Percentiles rank a stretch among this genome's conserved stretches.
These are phyloP conservation scores for Linnaemya tessellans DNA, from an alignment of 2,888 invertebrate species.

Conservation along the genomic window DNA sequence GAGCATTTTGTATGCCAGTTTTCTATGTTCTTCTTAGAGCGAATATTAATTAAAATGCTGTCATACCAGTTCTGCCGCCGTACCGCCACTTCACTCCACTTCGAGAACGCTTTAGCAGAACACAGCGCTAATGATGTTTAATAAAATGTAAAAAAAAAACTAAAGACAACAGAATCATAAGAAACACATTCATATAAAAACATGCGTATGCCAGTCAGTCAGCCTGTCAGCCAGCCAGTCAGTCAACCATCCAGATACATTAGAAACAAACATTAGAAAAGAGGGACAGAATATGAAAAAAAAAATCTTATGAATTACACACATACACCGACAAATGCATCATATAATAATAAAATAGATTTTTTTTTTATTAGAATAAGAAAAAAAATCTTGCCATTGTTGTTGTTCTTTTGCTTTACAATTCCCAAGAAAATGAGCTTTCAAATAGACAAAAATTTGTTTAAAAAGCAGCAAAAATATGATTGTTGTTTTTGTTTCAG, in stretches of 20 bases:
- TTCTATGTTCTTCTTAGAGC: conserved; percentile 29
- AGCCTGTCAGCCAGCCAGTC: not conserved
- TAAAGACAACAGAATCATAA: not conserved
- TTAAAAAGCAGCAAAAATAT: conserved; percentile 17
- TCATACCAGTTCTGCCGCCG: conserved; percentile 67
- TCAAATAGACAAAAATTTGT: conserved; percentile 36
- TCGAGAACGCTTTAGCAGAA: conserved; percentile 24
- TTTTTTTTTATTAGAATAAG: conserved; percentile 20
- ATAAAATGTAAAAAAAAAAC: not conserved
- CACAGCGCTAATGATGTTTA: conserved; percentile 20
- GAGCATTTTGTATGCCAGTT: conserved; percentile 1
- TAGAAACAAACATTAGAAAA: conserved; percentile 27
- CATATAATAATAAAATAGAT: not conserved
- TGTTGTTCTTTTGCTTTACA: conserved; percentile 35
- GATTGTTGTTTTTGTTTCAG: conserved; percentile 48
- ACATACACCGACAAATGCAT: conserved; percentile 56
- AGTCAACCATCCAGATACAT: conserved; percentile 12
- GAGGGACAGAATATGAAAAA: conserved; percentile 11
- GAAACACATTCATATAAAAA: conserved; percentile 6
- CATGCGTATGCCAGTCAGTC: conserved; percentile 37
- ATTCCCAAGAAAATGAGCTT: conserved; percentile 56
- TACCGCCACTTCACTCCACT: conserved; percentile 38
- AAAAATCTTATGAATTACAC: conserved; percentile 32
- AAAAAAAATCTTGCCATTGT: not conserved
- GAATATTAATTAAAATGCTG: conserved; percentile 73